Conservation (phyloP, 2,113 vertebrate species). For the Tachycineta bicolor region DNA sequence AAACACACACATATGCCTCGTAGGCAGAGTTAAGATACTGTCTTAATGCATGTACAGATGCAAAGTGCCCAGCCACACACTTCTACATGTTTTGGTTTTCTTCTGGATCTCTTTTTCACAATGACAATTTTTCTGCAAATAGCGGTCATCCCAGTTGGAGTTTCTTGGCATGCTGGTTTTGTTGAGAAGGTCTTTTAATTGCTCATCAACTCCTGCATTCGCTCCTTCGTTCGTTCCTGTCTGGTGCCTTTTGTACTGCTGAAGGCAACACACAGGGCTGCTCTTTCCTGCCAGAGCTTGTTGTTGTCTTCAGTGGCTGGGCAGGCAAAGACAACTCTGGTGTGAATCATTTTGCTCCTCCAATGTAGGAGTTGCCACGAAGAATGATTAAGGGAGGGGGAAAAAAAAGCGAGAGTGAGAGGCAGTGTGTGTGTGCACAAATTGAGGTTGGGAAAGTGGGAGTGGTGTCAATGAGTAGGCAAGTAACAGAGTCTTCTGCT, state of each 20-base stretch:
- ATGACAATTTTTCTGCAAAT: not conserved
- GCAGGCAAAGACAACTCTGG: constrained; percentile 60
- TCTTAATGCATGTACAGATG: not conserved
- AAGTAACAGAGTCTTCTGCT: constrained; percentile 18
- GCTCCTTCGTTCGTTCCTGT: not conserved
- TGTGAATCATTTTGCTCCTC: constrained; percentile 60
- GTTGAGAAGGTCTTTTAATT: not conserved
- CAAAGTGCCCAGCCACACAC: not conserved
- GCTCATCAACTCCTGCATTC: not conserved
- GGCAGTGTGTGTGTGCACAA: not conserved
- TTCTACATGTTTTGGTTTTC: not conserved
- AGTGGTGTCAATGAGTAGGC: constrained; percentile 48
- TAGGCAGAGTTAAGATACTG: not conserved
- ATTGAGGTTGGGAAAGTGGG: constrained; percentile 52
- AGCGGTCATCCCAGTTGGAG: not conserved
- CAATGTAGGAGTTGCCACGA: constrained; percentile 28
- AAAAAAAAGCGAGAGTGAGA: constrained; percentile 21
- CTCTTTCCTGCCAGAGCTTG: constrained; percentile 69
- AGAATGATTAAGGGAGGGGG: constrained; percentile 40
- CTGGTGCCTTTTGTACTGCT: not conserved
- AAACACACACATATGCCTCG: not conserved
- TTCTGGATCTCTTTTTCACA: not conserved
- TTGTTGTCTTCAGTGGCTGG: constrained; percentile 34
- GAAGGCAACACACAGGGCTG: constrained; percentile 8
- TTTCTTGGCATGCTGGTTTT: not conserved